A percentile compares a stretch with the other conserved stretches of the same genome.
Evolutionary conservation across 2,113 vertebrate species (phyloP).

Genomic region (Hippopotamus amphibius): DNA sequence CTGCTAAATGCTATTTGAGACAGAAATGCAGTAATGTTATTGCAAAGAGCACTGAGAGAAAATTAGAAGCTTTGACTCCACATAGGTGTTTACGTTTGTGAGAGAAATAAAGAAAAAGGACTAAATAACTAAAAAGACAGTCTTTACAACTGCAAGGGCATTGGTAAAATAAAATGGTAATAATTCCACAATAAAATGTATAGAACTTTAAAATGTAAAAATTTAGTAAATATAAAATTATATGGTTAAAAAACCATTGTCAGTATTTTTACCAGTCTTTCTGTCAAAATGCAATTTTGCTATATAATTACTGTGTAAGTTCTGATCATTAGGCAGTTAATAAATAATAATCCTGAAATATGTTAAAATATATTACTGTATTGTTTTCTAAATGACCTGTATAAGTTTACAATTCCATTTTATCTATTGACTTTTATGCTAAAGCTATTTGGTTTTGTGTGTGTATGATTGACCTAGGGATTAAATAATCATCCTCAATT

Average conservation of each 20-base stretch:
- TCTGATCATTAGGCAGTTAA: neutral
- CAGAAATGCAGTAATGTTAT: neutral
- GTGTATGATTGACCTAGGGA: neutral
- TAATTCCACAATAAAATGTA: neutral
- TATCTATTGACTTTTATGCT: neutral
- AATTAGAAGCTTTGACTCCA: neutral
- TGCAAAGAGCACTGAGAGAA: neutral
- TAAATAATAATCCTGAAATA: neutral
- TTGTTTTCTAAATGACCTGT: neutral
- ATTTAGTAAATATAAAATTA: neutral
- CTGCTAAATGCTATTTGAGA: neutral
- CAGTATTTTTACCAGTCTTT: neutral
- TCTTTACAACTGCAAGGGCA: neutral
- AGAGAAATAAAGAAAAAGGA: neutral
- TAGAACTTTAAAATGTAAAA: neutral
- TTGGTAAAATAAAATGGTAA: neutral
- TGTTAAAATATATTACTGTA: neutral
- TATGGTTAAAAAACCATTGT: neutral
- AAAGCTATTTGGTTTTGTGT: neutral
- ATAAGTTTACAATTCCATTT: neutral
- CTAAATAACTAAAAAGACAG: neutral
- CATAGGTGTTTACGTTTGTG: neutral
- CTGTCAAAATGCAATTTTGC: neutral
- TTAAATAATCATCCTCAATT: neutral
- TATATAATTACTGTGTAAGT: neutral